Percentiles rank a stretch among this genome's conserved stretches.
phyloP scores from a whole-genome alignment of 2,888 invertebrate genomes.

The Rhagonycha fulva region DNA sequence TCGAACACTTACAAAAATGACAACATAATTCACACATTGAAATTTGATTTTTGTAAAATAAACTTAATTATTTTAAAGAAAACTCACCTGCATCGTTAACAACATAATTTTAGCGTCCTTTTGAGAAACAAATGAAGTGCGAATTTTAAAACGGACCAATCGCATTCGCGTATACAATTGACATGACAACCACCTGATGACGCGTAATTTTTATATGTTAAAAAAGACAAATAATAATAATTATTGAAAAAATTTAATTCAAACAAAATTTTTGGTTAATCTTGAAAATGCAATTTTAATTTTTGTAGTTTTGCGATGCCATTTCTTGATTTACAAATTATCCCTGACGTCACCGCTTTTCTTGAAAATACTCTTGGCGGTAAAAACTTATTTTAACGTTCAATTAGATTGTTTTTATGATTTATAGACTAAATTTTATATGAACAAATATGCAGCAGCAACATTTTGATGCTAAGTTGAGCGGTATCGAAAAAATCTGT shows the following conservation, averaged over 20 bases:
- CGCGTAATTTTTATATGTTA: neutral
- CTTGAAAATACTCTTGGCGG: neutral
- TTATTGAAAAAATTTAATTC: neutral
- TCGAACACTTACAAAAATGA: neutral
- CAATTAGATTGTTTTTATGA: neutral
- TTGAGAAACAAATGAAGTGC: neutral
- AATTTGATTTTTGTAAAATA: neutral
- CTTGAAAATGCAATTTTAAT: neutral
- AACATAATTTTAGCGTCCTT: neutral
- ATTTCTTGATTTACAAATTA: neutral
- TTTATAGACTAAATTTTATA: neutral
- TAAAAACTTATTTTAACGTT: neutral
- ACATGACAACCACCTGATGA: neutral
- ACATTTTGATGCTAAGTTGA: neutral
- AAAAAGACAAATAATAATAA: neutral
- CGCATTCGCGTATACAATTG: neutral
- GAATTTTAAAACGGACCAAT: neutral
- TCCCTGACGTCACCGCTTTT: neutral
- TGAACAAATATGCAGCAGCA: neutral
- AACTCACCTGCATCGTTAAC: neutral
- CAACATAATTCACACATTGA: neutral
- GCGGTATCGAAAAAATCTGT: neutral
- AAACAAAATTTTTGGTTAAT: neutral
- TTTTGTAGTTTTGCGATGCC: neutral
- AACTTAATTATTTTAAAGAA: neutral